These are phyloP conservation scores for Oxygymnocypris stewartii DNA, from an alignment of 2,113 vertebrate genomes.

Conservation along the genomic window DNA sequence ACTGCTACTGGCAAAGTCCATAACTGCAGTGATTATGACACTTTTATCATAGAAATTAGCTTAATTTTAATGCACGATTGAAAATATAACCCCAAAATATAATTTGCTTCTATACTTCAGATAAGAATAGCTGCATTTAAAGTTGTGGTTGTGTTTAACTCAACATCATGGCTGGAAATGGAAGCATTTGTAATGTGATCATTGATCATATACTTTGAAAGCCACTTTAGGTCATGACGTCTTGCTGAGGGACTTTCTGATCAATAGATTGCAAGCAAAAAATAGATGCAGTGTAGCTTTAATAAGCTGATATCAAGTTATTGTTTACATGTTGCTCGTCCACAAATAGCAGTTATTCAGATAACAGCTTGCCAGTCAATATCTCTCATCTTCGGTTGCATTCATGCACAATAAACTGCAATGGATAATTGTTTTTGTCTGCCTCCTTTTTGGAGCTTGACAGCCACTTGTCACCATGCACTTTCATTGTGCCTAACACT, in stretches of 20 bases:
- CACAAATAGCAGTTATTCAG: constrained; percentile 14
- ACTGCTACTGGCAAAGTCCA: not conserved
- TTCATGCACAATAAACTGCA: not conserved
- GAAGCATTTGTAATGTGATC: not conserved
- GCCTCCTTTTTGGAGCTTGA: not conserved
- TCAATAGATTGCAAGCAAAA: not conserved
- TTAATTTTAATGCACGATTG: not conserved
- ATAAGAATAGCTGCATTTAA: not conserved
- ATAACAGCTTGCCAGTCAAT: constrained; percentile 13
- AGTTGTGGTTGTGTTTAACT: not conserved
- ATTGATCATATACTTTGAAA: constrained; percentile 8
- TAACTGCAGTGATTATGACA: not conserved
- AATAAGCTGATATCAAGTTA: not conserved
- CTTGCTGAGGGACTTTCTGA: not conserved
- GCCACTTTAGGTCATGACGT: not conserved
- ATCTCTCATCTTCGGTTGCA: constrained; percentile 1
- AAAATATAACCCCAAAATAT: not conserved
- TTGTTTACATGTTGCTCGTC: not conserved
- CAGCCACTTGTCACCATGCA: constrained; percentile 1
- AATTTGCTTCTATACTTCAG: not conserved
- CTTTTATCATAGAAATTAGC: not conserved
- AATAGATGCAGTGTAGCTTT: constrained; percentile 9
- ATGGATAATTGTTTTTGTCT: not conserved
- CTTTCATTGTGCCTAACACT: not conserved
- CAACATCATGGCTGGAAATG: not conserved